A percentile compares a stretch with the other conserved stretches of the same genome.
Conservation (phyloP, 2,113 vertebrate genomes). For the Sapajus apella region DNA sequence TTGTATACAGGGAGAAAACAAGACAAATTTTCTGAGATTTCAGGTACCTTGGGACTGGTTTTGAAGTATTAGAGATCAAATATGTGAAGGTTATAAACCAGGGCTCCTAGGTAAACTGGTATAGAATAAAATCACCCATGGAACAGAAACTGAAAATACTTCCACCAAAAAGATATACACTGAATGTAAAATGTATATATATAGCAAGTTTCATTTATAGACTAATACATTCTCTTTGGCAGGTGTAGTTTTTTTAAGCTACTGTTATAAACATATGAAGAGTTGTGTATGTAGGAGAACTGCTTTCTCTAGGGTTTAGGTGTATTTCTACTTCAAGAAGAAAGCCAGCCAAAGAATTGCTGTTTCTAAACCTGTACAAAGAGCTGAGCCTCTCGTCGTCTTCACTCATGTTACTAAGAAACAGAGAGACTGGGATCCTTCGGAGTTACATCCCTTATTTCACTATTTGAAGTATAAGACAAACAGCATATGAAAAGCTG, state of each 20-base stretch:
- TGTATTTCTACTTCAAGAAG: slow-evolving; percentile 24
- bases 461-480: neutral
- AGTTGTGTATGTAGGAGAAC: neutral
- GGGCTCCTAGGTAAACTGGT: neutral
- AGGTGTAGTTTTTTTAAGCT: slow-evolving; percentile 41
- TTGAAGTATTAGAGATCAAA: slow-evolving; percentile 39
- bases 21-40: slow-evolving; percentile 40
- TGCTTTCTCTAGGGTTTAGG: neutral
- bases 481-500: neutral
- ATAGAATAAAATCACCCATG: slow-evolving; percentile 10
- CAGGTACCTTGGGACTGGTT: neutral
- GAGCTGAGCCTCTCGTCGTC: neutral
- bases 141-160: slow-evolving; percentile 23
- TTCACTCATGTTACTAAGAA: neutral
- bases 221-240: neutral
- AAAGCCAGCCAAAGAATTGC: neutral
- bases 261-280: neutral
- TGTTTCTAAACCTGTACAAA: neutral
- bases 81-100: slow-evolving; percentile 42
- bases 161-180: slow-evolving; percentile 45
- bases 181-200: neutral
- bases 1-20: neutral
- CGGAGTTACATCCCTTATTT: neutral
- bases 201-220: slow-evolving; percentile 40
- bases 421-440: neutral